A percentile compares a stretch with the other conserved stretches of the same genome.
These are phyloP conservation scores for Willisornis vidua DNA, from an alignment of 2,113 vertebrate species.

Conservation along the genomic window DNA sequence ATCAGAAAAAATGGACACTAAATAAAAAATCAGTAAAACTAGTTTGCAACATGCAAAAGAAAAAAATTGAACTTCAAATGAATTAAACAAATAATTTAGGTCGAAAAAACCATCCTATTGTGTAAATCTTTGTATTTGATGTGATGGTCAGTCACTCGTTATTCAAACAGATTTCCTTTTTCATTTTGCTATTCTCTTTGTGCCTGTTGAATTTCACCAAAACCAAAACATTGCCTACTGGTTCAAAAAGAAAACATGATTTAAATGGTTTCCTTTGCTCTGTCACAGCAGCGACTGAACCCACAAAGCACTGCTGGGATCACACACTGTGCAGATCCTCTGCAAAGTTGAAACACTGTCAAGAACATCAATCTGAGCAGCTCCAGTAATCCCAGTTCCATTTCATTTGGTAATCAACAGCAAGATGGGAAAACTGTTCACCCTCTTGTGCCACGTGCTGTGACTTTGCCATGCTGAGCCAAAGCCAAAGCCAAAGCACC, in stretches of 20 bases:
- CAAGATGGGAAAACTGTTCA: conserved; percentile 5
- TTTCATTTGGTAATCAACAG: conserved; percentile 1
- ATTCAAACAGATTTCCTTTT: not conserved
- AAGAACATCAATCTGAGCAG: conserved; percentile 11
- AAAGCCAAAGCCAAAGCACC: not conserved
- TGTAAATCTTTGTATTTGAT: not conserved
- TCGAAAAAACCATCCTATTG: not conserved
- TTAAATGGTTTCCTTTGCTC: not conserved
- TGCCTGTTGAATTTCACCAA: not conserved
- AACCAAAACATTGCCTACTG: not conserved
- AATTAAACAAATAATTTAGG: not conserved
- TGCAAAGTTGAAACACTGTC: not conserved
- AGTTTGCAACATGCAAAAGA: not conserved
- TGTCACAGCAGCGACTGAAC: conserved; percentile 25
- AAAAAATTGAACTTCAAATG: not conserved
- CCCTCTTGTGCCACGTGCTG: not conserved
- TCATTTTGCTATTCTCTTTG: not conserved
- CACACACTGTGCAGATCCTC: conserved; percentile 25
- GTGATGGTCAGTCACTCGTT: not conserved
- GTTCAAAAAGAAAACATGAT: not conserved
- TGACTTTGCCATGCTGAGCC: not conserved
- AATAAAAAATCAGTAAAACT: not conserved
- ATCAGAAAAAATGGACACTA: not conserved
- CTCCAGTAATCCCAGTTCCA: not conserved
- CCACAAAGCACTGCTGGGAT: conserved; percentile 4